These are phyloP conservation scores for Malurus melanocephalus DNA, from an alignment of 2,113 vertebrate species.

Conservation along the genomic window DNA sequence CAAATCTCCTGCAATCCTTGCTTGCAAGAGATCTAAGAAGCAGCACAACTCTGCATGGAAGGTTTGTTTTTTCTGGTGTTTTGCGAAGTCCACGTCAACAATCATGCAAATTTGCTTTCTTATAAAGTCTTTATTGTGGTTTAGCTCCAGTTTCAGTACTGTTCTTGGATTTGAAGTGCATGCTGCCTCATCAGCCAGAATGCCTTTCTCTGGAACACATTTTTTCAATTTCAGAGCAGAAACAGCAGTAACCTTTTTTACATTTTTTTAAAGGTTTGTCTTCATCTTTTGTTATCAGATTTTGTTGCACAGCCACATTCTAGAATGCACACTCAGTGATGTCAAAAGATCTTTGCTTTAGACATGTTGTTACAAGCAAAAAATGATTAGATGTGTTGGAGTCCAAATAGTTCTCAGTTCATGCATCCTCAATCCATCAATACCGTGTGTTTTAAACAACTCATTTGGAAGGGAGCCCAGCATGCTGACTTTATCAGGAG, in stretches of 20 bases:
- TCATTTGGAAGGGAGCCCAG: constrained; percentile 25
- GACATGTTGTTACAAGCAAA: constrained; percentile 1
- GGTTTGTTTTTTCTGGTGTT: constrained; percentile 16
- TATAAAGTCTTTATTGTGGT: constrained; percentile 48
- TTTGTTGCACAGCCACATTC: background rate
- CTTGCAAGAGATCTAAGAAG: background rate
- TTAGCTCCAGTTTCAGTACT: constrained; percentile 45
- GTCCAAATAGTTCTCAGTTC: constrained; percentile 14
- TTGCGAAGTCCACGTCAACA: constrained; percentile 16
- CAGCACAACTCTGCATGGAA: background rate
- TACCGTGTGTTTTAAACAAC: constrained; percentile 21
- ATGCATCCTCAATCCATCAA: constrained; percentile 19
- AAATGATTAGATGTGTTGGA: background rate
- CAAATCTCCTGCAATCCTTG: background rate
- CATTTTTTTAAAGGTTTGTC: background rate
- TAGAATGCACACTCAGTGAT: background rate
- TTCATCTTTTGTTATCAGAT: background rate
- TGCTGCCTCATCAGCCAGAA: background rate
- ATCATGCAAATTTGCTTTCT: constrained; percentile 29
- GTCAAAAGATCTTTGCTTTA: background rate
- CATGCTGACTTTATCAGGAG: constrained; percentile 38
- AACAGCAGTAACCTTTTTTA: background rate
- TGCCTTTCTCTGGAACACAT: constrained; percentile 18
- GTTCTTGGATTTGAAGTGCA: constrained; percentile 36
- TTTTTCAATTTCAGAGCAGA: constrained; percentile 48